A percentile compares a stretch with the other conserved stretches of the same genome.
Evolutionary conservation across 2,888 invertebrate species (phyloP).

Genomic region (Gari tellinella): DNA sequence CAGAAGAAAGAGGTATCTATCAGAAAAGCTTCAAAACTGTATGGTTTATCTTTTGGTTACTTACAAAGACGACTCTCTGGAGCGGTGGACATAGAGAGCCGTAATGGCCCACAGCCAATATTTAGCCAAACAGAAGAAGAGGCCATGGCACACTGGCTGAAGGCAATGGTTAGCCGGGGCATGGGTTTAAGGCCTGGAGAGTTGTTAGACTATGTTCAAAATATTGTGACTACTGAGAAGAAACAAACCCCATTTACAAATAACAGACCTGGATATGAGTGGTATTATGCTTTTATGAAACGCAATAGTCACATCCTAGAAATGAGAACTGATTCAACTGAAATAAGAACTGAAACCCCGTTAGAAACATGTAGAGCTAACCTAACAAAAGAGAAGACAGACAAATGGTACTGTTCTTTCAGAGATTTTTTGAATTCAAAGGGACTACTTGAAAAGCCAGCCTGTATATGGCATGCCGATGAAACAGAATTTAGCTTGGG

Average conservation of each 20-base stretch:
- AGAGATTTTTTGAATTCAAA: constrained; percentile 13
- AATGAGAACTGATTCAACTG: too few species aligned
- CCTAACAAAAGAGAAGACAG: constrained; percentile 13
- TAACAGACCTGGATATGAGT: constrained; percentile 23
- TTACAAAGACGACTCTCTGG: constrained; percentile 28
- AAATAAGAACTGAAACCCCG: constrained; percentile 24
- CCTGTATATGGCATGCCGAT: constrained; percentile 36
- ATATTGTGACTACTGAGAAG: constrained; percentile 34
- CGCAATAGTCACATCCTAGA: constrained; percentile 39
- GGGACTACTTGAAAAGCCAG: constrained; percentile 27
- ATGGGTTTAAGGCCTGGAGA: constrained; percentile 49
- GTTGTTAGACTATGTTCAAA: constrained; percentile 44
- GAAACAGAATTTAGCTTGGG: constrained; percentile 32
- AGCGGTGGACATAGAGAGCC: constrained; percentile 41
- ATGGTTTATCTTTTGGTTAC: constrained; percentile 4
- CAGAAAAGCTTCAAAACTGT: constrained; percentile 6
- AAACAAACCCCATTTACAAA: constrained; percentile 21
- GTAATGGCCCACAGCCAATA: constrained; percentile 35
- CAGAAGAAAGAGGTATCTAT: constrained; percentile 1
- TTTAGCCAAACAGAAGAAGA: constrained; percentile 46
- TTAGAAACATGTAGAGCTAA: constrained; percentile 34
- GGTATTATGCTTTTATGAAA: constrained; percentile 39
- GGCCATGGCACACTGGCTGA: constrained; percentile 43
- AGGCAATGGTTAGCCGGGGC: constrained; percentile 52
- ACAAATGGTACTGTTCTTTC: constrained; percentile 31